Base-by-base conservation (phyloP, 2,113 vertebrate species). In the Rana temporaria region DNA sequence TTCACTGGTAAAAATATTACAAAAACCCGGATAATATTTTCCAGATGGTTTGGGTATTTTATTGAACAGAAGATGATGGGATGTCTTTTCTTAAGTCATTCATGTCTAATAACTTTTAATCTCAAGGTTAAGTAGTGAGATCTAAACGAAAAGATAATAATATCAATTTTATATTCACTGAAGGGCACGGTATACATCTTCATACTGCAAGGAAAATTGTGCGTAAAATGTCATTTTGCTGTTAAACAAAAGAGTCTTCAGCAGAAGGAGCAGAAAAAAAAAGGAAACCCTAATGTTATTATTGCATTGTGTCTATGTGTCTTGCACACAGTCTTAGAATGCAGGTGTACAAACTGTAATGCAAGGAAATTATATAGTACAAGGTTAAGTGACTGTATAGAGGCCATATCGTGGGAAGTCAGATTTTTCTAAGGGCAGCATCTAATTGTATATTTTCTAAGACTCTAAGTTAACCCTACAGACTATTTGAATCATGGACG, bases 71-170 rank as follows among this genome's bases (percentile, higher is more conserved):
- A 92, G 91, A 89, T 91, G 91, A 93, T 91, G 91, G 84, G 87
- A 87, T 90, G 88, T 91, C 90, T 91, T 91, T 80, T 70, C 42
- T 88, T 90, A 88, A 92, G 91, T 92, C 92, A 93, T 93, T 94
- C 92, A 92, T 91, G 91, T 92, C 91, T 91, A 93, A 92, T 93
- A 93, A 92, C 92, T 93, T 93, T 92, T 94, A 92, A 93, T 93
- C 92, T 94, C 92, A 94, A 94, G 92, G 92, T 94, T 94, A 94
- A 93, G 92, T 92, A 93, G 91, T 92, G 90, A 93, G 91, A 91
- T 94, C 93, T 93, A 94, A 93, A 93, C 90, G 93, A 91, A 93
- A 90, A 92, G 91, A 93, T 77, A 89, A 92, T 94, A 93, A 94
- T 93, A 94, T 93, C 93, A 92, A 91, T 93, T 93, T 92, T 91